A percentile compares a stretch with the other conserved stretches of the same genome.
Conservation (phyloP, 2,888 invertebrate genomes). For the Pristionchus fissidentatus region DNA sequence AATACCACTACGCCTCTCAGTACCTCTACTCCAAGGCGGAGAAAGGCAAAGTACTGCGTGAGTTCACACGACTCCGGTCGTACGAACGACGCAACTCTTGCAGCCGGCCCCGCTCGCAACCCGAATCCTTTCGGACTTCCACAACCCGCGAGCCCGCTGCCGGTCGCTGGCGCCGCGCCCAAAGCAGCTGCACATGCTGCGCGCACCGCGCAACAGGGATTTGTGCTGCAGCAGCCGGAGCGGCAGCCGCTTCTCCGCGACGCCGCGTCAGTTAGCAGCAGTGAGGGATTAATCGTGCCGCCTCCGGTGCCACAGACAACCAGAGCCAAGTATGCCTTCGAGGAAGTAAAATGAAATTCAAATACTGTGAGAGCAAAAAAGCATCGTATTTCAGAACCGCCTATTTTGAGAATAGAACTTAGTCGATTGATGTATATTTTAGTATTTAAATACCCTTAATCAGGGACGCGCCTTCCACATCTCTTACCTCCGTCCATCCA, state of each 20-base stretch:
- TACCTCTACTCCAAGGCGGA: slow-evolving; percentile 71
- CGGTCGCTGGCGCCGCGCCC: not conserved
- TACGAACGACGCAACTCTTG: not conserved
- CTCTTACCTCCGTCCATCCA: not conserved
- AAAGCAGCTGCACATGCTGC: not conserved
- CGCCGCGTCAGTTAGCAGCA: not conserved
- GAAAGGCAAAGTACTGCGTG: slow-evolving; percentile 68
- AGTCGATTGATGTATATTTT: too few relatives aligned
- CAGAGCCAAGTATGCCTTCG: too few relatives aligned
- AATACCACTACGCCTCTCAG: slow-evolving; percentile 70
- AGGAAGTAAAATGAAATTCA: too few relatives aligned
- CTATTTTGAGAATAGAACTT: too few relatives aligned
- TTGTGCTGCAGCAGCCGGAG: slow-evolving; percentile 16
- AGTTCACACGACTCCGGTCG: not conserved
- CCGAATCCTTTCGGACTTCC: slow-evolving; percentile 47
- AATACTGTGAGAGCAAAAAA: too few relatives aligned
- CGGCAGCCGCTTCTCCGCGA: not conserved
- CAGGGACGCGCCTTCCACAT: not conserved
- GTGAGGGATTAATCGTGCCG: slow-evolving; percentile 5
- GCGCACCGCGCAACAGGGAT: not conserved
- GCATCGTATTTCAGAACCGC: too few relatives aligned
- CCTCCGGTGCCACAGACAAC: not conserved
- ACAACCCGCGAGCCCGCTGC: not conserved
- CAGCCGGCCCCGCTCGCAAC: slow-evolving; percentile 41
- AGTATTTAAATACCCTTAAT: too few relatives aligned